Base-by-base conservation (phyloP, 1,140 invertebrate genomes). In the Bombus superbus region DNA sequence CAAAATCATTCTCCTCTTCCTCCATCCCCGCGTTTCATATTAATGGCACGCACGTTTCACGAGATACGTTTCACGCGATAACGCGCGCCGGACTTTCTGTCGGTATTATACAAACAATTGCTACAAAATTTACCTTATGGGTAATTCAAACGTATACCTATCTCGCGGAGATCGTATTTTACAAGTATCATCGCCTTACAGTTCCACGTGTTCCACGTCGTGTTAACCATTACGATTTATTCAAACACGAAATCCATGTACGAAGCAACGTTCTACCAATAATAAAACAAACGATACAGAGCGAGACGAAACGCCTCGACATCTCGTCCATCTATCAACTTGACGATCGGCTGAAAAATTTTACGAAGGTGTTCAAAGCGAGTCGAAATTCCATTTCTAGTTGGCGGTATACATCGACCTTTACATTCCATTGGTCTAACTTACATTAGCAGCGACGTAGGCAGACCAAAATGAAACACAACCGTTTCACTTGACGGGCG, bases 381-480 rank as follows among this genome's bases (percentile, higher is more conserved):
- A 57, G 47, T 73, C 80, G 80, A 80, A 69, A 80, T 47, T 25
- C 32, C 44, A n/a, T 71, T 71, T 57, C 44, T 71, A n/a, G 6
- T 18, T 44, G 32, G 2, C 9, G 22, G 3, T 28, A 25, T 3
- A n/a, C 25, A 28, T 22, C 32, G 25, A 18, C 38, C 53, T 53
- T 62, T 62, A 22, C 18, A 5, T 4, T 66, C 64, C 15, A 25
- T 25, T 10, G 38, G 25, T 28, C 28, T 62, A 62, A 44, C 38
- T 53, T 85, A 78, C 71, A 88, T 88, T 89, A 82, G 59, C 81
- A 71, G 47, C 75, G 38, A 11, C 28, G 32, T 22, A 22, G 40
- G 53, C 62, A 53, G 4, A 6, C 15, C 79, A 42, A 35, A 88
- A 89, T 89, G 88, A 88, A 89, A 77, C 86, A 89, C 79, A 82